These are phyloP conservation scores for Aspidiotus destructor DNA, from an alignment of 2,888 invertebrate genomes.

Conservation along the genomic window DNA sequence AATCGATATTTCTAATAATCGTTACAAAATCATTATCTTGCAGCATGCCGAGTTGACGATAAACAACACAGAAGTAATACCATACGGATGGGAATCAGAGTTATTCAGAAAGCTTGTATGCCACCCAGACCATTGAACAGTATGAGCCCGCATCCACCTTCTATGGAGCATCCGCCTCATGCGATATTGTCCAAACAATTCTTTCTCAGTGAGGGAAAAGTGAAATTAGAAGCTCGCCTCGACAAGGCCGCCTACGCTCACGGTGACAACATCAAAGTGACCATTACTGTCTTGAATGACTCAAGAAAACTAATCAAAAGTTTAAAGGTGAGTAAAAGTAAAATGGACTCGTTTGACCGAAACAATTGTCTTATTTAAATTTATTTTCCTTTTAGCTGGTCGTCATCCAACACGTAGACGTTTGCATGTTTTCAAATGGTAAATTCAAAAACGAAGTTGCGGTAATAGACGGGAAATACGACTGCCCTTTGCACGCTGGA, in stretches of 20 bases:
- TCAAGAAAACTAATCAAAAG: conserved; percentile 74
- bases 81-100: conserved; percentile 76
- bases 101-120: conserved; percentile 54
- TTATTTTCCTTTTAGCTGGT: conserved; percentile 51
- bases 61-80: conserved; percentile 68
- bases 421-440: conserved; percentile 89
- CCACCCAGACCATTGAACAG: conserved; percentile 38
- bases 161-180: conserved; percentile 49
- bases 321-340: conserved; percentile 55
- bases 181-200: conserved; percentile 72
- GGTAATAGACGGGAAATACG: conserved; percentile 51
- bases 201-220: conserved; percentile 66
- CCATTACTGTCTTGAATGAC: conserved; percentile 64
- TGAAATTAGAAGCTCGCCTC: conserved; percentile 66
- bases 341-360: not conserved
- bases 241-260: conserved; percentile 75
- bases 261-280: conserved; percentile 67
- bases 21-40: conserved; percentile 36
- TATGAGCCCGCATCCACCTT: conserved; percentile 12
- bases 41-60: conserved; percentile 75
- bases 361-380: not conserved
- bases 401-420: conserved; percentile 81
- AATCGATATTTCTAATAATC: not conserved
- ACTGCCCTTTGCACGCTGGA: conserved; percentile 56
- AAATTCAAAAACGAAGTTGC: conserved; percentile 91